Conservation (phyloP, 1,140 invertebrate species). For the Bombus sylvicola region DNA sequence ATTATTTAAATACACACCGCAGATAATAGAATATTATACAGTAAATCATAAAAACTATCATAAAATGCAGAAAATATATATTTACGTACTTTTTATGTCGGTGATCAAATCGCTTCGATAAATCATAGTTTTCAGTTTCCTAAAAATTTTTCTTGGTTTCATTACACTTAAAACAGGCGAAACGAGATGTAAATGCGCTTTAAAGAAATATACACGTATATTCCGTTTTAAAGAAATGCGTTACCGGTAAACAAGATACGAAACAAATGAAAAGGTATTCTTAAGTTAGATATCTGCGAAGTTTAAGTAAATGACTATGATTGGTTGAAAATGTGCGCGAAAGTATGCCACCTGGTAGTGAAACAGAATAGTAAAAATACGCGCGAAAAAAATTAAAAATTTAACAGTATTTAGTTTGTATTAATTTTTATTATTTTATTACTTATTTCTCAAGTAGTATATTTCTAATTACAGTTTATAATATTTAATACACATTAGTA, state of each 20-base stretch:
- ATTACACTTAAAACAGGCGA: background rate
- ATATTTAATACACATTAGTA: no score
- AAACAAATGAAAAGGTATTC: background rate
- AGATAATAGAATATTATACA: no score
- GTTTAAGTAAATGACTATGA: background rate
- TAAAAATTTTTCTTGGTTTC: background rate
- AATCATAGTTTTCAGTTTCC: background rate
- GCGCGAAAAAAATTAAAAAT: background rate
- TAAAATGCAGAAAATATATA: background rate
- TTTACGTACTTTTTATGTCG: background rate
- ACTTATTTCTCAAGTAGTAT: background rate
- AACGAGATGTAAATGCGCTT: background rate
- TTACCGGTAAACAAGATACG: background rate
- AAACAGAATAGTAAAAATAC: background rate
- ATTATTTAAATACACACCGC: no score
- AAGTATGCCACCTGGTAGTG: background rate
- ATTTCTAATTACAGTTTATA: background rate
- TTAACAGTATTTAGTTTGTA: background rate
- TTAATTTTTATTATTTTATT: background rate
- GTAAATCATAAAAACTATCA: background rate
- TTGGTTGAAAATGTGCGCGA: background rate
- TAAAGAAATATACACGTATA: background rate
- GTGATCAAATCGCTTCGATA: background rate
- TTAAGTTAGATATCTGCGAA: background rate
- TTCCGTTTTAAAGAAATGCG: background rate